phyloP scores from a whole-genome alignment of 1,140 invertebrate genomes.

The Sarcophaga bullata region DNA sequence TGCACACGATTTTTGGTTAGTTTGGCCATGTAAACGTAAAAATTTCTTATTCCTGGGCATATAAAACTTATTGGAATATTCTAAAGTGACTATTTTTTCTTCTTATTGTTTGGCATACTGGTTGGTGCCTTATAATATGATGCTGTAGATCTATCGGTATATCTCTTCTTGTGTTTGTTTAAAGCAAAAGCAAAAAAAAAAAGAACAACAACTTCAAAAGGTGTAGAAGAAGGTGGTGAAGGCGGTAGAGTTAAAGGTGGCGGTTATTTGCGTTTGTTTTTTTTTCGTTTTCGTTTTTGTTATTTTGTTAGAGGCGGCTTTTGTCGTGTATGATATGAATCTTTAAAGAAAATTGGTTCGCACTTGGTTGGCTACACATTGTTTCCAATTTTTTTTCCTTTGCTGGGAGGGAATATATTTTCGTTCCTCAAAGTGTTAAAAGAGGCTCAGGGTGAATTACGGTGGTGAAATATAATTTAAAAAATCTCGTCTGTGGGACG shows the following conservation, averaged over 20 bases:
- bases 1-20: conserved; percentile 37
- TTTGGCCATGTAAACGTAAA: conserved; percentile 11
- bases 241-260: conserved; percentile 13
- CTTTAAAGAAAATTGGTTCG: conserved; percentile 39
- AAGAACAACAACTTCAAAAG: neutral
- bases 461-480: too few species aligned
- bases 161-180: neutral
- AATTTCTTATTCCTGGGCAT: neutral
- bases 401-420: neutral
- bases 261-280: neutral
- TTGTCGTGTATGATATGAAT: conserved; percentile 31
- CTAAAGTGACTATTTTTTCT: neutral
- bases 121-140: neutral
- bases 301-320: neutral
- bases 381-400: neutral
- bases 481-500: too few species aligned
- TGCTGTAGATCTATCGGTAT: conserved; percentile 36
- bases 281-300: neutral
- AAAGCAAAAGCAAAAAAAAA: neutral
- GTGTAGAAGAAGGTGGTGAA: conserved; percentile 12
- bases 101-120: too few species aligned
- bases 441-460: neutral
- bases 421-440: conserved; percentile 14
- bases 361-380: neutral
- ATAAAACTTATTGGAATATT: neutral